Conservation (phyloP, 2,113 vertebrate species). For the Chionomys nivalis region DNA sequence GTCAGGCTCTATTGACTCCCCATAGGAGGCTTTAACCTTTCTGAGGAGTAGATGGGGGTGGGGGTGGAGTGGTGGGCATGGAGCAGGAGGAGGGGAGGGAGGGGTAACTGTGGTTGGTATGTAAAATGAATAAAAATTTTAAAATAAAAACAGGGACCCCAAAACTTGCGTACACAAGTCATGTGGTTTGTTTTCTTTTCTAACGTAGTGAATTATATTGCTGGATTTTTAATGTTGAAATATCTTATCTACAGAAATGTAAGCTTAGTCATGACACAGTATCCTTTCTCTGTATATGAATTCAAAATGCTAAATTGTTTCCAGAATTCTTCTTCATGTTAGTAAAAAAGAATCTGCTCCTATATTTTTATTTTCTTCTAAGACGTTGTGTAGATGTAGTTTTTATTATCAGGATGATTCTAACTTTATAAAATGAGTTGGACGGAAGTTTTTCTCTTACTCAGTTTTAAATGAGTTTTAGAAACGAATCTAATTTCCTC, state of each 20-base stretch:
- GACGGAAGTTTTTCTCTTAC: not conserved
- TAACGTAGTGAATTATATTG: not conserved
- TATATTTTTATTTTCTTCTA: not conserved
- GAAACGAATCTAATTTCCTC: not conserved
- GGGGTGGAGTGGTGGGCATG: too few species aligned
- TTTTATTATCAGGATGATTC: not conserved
- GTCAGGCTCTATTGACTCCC: too few species aligned
- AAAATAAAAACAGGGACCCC: not conserved
- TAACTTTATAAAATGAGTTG: not conserved
- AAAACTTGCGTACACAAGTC: too few species aligned
- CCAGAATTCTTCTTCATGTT: not conserved
- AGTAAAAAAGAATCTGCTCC: not conserved
- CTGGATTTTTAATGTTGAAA: not conserved
- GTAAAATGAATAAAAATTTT: too few species aligned
- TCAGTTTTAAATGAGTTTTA: not conserved
- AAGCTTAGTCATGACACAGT: not conserved
- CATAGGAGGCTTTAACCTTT: too few species aligned
- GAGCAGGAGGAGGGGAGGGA: too few species aligned
- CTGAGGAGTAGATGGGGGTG: too few species aligned
- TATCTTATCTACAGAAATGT: accelerated
- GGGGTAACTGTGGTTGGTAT: too few species aligned
- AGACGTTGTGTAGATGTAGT: not conserved
- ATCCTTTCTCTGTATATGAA: not conserved
- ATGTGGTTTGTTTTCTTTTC: not conserved
- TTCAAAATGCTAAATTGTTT: not conserved